Evolutionary conservation across 1,140 invertebrate genomes (phyloP), one percentile per base, ranked within the genome.

Genomic region (Myzus persicae): DNA sequence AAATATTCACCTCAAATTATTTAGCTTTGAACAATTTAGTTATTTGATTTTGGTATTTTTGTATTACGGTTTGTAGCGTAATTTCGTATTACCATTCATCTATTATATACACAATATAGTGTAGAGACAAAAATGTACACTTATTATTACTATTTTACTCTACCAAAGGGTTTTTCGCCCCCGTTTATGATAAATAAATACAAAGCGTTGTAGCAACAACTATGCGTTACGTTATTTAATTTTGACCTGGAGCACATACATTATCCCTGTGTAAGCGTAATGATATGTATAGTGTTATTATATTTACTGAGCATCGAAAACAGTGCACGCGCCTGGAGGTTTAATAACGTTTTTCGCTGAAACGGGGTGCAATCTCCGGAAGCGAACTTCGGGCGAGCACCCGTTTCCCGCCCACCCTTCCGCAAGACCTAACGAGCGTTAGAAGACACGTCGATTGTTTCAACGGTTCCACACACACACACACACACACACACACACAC

Each of bases 281-380:
- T 76, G n/a, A 76, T 76, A 76, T 76, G 59, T n/a, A n/a, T 76
- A 76, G 59, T 76, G n/a, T n/a, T 76, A 76, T 76, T 76, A 76
- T 76, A 76, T 76, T 76, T 76, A 76, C 59, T 76, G 59, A 76
- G 59, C 59, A 76, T 76, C 59, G 31, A 76, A 76, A 76, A 76
- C 59, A 76, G 59, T 76, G 31, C 59, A 76, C 59, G 31, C 59
- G 59, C 59, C 59, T 76, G 59, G 59, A 76, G 59, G 59, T 76
- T 76, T 76, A 76, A 76, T 76, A 76, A 76, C 31, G 59, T n/a
- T 76, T 76, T 76, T 76, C 59, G 14, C 31, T 5, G 59, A n/a
- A 76, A 76, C 59, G 59, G 11, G 31, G 31, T n/a, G n/a, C 59
- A n/a, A n/a, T 76, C 59, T 76, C 31, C n/a, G n/a, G 59, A 76